A percentile compares a stretch with the other conserved stretches of the same genome.
Evolutionary conservation across 92 coral and sea anemone species (phyloP).

Genomic region (Porites evermanni): DNA sequence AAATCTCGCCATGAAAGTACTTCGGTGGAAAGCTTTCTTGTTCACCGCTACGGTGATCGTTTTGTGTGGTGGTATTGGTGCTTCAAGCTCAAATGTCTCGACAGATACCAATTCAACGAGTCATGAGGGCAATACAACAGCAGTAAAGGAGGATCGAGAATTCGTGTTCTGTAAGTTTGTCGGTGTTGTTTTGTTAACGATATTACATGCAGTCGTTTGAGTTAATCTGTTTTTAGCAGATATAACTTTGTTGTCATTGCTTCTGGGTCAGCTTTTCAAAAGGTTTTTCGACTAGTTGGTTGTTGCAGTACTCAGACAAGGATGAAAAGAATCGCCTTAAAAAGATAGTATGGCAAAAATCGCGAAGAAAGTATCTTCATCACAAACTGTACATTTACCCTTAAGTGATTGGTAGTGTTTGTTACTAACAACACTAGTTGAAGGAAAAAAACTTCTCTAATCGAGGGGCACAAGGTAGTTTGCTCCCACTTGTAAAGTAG

Average conservation of each 20-base stretch:
- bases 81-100: background rate
- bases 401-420: background rate
- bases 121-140: background rate
- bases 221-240: background rate
- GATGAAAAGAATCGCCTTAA: too few species aligned
- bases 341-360: too few species aligned
- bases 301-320: background rate
- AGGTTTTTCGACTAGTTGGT: background rate
- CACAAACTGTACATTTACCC: background rate
- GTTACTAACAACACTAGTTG: background rate
- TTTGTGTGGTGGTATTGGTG: background rate
- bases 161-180: slow-evolving; percentile 8
- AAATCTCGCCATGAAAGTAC: slow-evolving; percentile 1
- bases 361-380: background rate
- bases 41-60: slow-evolving; percentile 1
- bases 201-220: background rate
- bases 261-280: background rate
- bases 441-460: background rate
- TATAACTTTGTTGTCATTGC: background rate
- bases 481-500: too few species aligned
- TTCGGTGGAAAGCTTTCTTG: background rate
- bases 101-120: slow-evolving; percentile 2
- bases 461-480: background rate
- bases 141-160: background rate
- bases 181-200: background rate